Percentiles rank a stretch among this genome's conserved stretches.
These are phyloP conservation scores for Cyprinodon variegatus DNA, from an alignment of 2,113 vertebrate genomes.

Conservation along the genomic window DNA sequence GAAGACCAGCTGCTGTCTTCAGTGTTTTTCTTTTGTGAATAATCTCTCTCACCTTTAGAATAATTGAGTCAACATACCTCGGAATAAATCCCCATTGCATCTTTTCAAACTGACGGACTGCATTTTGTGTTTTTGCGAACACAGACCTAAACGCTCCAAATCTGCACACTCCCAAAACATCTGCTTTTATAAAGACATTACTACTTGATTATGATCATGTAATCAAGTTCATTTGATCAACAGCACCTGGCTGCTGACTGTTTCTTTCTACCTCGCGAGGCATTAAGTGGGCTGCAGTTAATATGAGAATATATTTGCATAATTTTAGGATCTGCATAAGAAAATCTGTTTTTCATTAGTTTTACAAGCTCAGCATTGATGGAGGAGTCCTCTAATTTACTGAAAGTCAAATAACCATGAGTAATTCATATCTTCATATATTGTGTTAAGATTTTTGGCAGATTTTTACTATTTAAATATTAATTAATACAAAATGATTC, in stretches of 20 bases:
- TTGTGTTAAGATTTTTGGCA: neutral
- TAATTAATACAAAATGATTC: no score
- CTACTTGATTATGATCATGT: neutral
- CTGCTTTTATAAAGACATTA: neutral
- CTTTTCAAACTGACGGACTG: neutral
- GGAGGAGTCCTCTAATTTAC: neutral
- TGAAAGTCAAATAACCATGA: neutral
- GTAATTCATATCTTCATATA: neutral
- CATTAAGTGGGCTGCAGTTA: neutral
- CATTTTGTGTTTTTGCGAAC: neutral
- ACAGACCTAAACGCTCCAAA: neutral
- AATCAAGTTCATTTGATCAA: neutral
- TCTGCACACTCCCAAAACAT: neutral
- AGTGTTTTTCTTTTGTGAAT: no score
- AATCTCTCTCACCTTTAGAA: neutral
- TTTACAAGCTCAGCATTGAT: neutral
- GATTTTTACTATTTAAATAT: neutral
- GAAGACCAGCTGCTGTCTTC: no score
- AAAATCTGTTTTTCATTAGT: neutral
- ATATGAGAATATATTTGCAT: neutral
- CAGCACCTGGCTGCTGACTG: neutral
- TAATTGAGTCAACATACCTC: neutral
- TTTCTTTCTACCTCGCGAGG: neutral
- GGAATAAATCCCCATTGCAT: neutral
- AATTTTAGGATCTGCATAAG: neutral